phyloP scores from a whole-genome alignment of 1,140 invertebrate genomes.

The Apis cerana region DNA sequence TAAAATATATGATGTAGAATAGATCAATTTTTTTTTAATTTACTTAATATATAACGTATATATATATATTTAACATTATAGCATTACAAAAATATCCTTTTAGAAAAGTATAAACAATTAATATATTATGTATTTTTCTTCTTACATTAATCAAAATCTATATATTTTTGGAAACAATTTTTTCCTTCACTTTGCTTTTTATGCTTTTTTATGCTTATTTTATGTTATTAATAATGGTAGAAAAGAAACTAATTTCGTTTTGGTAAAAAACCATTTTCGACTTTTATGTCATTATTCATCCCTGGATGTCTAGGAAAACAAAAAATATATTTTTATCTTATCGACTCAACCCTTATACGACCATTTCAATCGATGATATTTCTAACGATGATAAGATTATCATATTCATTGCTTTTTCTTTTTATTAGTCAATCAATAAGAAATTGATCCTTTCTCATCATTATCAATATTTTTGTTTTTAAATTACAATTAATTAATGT shows the following conservation, averaged over 20 bases:
- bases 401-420: neutral
- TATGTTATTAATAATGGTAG: neutral
- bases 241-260: neutral
- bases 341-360: slow-evolving; percentile 19
- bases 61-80: neutral
- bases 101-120: neutral
- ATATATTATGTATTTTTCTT: neutral
- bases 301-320: neutral
- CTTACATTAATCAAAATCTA: neutral
- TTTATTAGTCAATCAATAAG: no score
- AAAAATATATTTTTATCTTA: slow-evolving; percentile 50
- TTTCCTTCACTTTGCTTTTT: no score
- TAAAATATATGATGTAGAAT: no score
- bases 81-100: neutral
- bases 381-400: slow-evolving; percentile 9
- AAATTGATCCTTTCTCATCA: neutral
- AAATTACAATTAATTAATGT: neutral
- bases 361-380: slow-evolving; percentile 8
- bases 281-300: slow-evolving; percentile 2
- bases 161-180: neutral
- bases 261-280: neutral
- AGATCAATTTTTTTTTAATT: neutral
- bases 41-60: no score
- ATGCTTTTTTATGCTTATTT: neutral
- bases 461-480: neutral